A percentile compares a stretch with the other conserved stretches of the same genome.
These are phyloP conservation scores for Phanerotoma sp. DNA, from an alignment of 2,888 invertebrate species.

Conservation along the genomic window DNA sequence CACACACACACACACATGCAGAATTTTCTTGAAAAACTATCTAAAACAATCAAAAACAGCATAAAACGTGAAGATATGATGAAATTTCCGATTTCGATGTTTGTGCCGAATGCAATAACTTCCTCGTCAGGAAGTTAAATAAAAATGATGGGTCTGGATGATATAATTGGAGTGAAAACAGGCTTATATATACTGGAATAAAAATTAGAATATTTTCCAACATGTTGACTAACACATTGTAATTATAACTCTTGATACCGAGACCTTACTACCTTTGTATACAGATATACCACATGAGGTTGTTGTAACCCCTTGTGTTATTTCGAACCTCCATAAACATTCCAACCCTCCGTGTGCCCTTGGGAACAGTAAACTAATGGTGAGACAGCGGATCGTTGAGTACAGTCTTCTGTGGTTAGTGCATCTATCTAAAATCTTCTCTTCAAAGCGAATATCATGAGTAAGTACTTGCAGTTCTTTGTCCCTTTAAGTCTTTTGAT, in stretches of 20 bases:
- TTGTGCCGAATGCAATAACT: too few relatives aligned
- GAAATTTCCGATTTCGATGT: too few relatives aligned
- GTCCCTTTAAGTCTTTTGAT: neutral
- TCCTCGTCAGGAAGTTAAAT: too few relatives aligned
- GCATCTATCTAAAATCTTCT: constrained; percentile 22
- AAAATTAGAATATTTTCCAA: neutral
- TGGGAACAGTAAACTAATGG: constrained; percentile 54
- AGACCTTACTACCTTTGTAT: constrained; percentile 27
- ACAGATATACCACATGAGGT: constrained; percentile 25
- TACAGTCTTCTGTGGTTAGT: constrained; percentile 34
- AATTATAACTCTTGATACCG: constrained; percentile 47
- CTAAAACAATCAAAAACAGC: too few relatives aligned
- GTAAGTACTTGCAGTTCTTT: neutral
- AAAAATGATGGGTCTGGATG: neutral
- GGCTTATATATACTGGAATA: neutral
- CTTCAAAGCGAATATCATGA: neutral
- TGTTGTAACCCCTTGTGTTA: constrained; percentile 38
- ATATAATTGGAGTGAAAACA: too few relatives aligned
- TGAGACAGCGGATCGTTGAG: constrained; percentile 34
- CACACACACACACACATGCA: too few relatives aligned
- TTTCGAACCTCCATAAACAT: constrained; percentile 40
- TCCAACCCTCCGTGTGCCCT: constrained; percentile 45
- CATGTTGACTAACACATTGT: constrained; percentile 38
- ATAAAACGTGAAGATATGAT: too few relatives aligned
- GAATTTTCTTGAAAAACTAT: too few relatives aligned